Base-by-base conservation (phyloP, 2,797 vertebrate species). In the Pipistrellus pipistrellus region DNA sequence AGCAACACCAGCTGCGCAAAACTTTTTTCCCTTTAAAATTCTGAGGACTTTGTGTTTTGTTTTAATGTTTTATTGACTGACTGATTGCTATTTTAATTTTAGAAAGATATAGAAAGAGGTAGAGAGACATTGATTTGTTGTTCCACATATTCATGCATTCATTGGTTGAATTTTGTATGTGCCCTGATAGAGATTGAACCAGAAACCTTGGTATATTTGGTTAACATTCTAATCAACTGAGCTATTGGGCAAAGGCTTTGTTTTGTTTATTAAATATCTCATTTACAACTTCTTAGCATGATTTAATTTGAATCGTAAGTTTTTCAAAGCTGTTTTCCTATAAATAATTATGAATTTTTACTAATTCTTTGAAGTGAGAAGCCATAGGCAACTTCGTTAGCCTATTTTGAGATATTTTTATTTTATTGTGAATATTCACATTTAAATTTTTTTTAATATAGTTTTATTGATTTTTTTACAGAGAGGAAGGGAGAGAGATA, bases 221-320 rank as follows among this genome's bases (percentile, higher is more conserved):
- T 38, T 21, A 20, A 23, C 35, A 69, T 6, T 69, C 64, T 68
- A 68, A 68, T n/a, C n/a, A 69, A 38, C 35, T 38, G 10, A 13
- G 10, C 35, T 69, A 23, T 38, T 38, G 4, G 20, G 68, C 68
- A 23, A 69, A 10, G 68, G 20, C 21, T 76, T 73, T 41, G 6
- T 81, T 93, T 90, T 51, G 9, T 82, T 84, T 91, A 73, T 87
- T 57, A 86, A 78, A 41, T 46, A 73, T 69, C 11, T 80, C n/a
- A 59, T 84, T 77, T 57, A 73, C 17, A 84, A 4, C 8, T 38
- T 91, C 35, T 87, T 90, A 69, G 71, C 44, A 77, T 78, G 11
- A 10, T 89, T 85, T 88, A 77, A 80, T 86, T 96, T 91, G 35
- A 92, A 8, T 30, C 76, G 90, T 17, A 62, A 85, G 46, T 91